Conservation (phyloP, 2,113 vertebrate species). For the Bos indicus region DNA sequence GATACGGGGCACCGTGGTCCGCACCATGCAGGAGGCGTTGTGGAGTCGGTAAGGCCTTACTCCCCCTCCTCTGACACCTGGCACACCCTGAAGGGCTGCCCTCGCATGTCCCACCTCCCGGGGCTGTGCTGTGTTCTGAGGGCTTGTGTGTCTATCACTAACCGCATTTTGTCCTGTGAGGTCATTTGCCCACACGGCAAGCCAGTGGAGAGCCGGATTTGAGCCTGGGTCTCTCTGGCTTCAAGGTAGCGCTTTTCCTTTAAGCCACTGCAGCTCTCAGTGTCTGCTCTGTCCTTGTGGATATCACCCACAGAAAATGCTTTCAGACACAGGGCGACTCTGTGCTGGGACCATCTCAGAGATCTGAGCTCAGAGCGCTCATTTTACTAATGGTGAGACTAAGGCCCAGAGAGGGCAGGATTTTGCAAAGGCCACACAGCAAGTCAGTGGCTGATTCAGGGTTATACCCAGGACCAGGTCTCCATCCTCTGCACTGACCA, state of each 20-base stretch:
- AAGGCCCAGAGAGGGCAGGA: neutral
- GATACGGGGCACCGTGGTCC: slow-evolving; percentile 43
- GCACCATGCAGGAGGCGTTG: slow-evolving; percentile 41
- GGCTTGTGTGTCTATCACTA: neutral
- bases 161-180: neutral
- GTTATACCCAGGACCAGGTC: neutral
- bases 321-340: neutral
- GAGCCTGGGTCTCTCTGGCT: neutral
- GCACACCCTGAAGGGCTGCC: neutral
- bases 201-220: neutral
- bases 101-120: neutral
- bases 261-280: neutral
- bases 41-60: slow-evolving; percentile 44
- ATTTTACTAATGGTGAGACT: neutral
- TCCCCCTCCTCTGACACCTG: neutral
- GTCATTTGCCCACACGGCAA: neutral
- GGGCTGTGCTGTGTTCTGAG: neutral
- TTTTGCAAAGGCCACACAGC: neutral
- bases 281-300: neutral
- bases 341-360: neutral
- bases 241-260: neutral
- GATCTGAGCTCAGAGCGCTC: neutral
- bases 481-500: neutral
- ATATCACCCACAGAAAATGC: neutral
- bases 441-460: neutral